Base-by-base conservation (phyloP, 2,888 invertebrate genomes). In the Drosophila pegasa region DNA sequence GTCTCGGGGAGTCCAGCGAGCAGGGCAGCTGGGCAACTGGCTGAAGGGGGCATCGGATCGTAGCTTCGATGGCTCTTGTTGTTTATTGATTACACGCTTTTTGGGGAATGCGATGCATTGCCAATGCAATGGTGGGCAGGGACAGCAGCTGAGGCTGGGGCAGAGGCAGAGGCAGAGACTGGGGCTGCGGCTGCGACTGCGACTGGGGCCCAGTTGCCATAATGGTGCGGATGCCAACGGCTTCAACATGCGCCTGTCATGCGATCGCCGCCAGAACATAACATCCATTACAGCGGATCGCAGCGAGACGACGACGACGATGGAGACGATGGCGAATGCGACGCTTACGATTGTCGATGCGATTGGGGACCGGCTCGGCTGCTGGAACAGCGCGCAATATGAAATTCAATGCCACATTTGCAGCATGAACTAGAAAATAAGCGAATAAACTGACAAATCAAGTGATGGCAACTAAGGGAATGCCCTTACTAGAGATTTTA, bases 1-100 rank as follows among this genome's bases (percentile, higher is more conserved):
- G 77, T 68, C 80, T 61, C 69, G 47, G 75, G 55, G 75, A 48
- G 68, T 68, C 70, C 52, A 55, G 54, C 52, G 47, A 67, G 48
- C 62, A 54, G 35, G 59, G 57, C 56, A 50, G 31, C 66, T 47
- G 41, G 43, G 61, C 60, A 38, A 37, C 54, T 18, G 65, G 45
- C 66, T 63, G 62, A 71, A 65, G 82, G 72, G 82, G 71, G 37
- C 75, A 78, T 75, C 78, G 79, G 69, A 78, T 78, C 72, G 80
- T 76, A 75, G 76, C 76, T 77, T 80, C 88, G 89, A 86, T 89
- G 83, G 88, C 86, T 85, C 88, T 89, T 89, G 83, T 87, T 90
- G 89, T 88, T 90, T 90, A 90, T 90, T 90, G 90, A 90, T 90
- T 91, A 90, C 90, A 90, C 90, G 91, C 89, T 90, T 89, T 80